Evolutionary conservation across 2,797 vertebrate genomes (phyloP), one percentile per base, ranked within the genome.

Genomic region (Gambusia yucatana): DNA sequence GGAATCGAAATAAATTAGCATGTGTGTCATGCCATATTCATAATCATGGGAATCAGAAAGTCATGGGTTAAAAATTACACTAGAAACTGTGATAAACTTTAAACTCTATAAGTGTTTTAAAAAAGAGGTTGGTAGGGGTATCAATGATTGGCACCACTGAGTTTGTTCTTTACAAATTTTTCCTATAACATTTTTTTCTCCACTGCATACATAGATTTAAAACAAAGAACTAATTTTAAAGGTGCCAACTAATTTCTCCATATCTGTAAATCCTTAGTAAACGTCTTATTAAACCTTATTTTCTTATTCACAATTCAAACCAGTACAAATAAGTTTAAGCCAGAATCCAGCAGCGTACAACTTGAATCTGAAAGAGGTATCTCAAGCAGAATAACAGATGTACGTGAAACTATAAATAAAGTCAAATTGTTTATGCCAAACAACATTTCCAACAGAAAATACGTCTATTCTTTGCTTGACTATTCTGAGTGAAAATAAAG

Each of bases 401-500:
- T 82, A 57, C 50, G 22, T 47, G 28, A 67, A 41, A 46, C 65
- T 76, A 46, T 82, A 77, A 80, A 78, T 83, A 69, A 82, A 72
- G 4, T 72, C 72, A 50, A 36, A 59, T 39, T 10, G 25, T 67
- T 57, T 30, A 20, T 63, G 80, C 57, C 63, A 4, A 75, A 73
- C 74, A 81, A 50, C 46, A 61, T 14, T 36, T 30, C 73, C 20
- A 65, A 47, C 55, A 55, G 75, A 78, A 75, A 82, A 86, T 8
- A 55, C 20, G 3, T 6, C 48, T 76, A 78, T 36, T 47, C 50
- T 75, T 13, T 44, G 57, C n/a, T 48, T 82, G 80, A 79, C 74
- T 79, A 72, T 77, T 70, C 46, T 33, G 41, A 77, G 55, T 65
- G 39, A 76, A 82, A 86, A 76, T 73, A 57, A 81, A 81, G 75